Percentiles rank a stretch among this genome's conserved stretches.
phyloP scores from a whole-genome alignment of 2,888 invertebrate species.

The Volucella inflata region DNA sequence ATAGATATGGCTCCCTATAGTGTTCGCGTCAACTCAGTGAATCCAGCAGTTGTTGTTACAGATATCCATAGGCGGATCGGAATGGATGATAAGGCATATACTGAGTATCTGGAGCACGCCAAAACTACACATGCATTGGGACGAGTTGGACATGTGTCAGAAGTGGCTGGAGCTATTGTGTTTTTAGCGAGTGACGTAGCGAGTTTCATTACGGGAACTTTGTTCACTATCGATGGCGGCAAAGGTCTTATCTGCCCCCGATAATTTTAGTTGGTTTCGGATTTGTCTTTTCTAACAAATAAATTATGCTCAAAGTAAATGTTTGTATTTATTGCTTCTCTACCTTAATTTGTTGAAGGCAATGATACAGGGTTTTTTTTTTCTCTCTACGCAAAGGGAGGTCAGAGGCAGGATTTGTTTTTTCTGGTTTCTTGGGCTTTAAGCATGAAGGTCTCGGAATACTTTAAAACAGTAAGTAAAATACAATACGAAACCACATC shows the following conservation, averaged over 20 bases:
- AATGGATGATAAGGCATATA: conserved; percentile 90
- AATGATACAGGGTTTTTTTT: no score
- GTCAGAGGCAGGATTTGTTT: no score
- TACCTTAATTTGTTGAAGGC: no score
- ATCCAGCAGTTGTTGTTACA: conserved; percentile 95
- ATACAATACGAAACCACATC: no score
- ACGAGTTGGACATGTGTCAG: conserved; percentile 90
- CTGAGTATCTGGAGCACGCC: conserved; percentile 90
- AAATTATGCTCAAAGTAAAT: no score
- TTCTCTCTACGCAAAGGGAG: no score
- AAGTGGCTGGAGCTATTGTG: conserved; percentile 93
- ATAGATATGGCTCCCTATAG: conserved; percentile 91
- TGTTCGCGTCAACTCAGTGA: conserved; percentile 94
- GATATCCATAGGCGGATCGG: conserved; percentile 91
- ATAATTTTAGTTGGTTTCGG: conserved; percentile 81
- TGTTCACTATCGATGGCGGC: conserved; percentile 88
- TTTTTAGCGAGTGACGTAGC: conserved; percentile 92
- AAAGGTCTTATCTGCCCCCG: conserved; percentile 87
- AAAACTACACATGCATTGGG: conserved; percentile 95
- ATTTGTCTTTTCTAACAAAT: no score
- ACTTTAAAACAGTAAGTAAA: no score
- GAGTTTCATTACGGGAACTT: conserved; percentile 90
- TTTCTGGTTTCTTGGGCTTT: no score
- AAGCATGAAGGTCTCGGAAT: no score
- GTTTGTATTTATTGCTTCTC: no score